Percentiles rank a stretch among this genome's conserved stretches.
Evolutionary conservation across 1,140 invertebrate genomes (phyloP).

Genomic region (Formica selysi): DNA sequence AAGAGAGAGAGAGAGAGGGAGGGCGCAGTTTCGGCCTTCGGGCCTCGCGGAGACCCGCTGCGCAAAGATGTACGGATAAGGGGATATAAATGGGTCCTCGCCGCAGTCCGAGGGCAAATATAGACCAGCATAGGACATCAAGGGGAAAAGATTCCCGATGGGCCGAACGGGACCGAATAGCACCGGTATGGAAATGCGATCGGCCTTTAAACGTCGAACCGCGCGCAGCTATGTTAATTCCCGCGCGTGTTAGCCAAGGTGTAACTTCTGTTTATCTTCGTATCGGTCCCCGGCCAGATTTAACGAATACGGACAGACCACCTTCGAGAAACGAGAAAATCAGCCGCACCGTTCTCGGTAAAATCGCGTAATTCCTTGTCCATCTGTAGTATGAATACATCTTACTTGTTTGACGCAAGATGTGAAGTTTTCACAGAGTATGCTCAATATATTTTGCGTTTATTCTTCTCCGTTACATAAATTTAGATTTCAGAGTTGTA

Average conservation of each 20-base stretch:
- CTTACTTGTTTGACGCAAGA: neutral
- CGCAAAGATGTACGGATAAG: slow-evolving; percentile 74
- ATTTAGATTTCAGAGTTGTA: neutral
- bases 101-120: slow-evolving; percentile 78
- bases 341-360: slow-evolving; percentile 9
- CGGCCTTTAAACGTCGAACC: slow-evolving; percentile 81
- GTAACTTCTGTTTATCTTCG: slow-evolving; percentile 85
- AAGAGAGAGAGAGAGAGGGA: neutral
- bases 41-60: slow-evolving; percentile 49
- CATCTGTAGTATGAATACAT: neutral
- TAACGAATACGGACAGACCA: slow-evolving; percentile 83
- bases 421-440: neutral
- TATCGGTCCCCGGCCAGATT: slow-evolving; percentile 79
- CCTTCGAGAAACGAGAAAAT: slow-evolving; percentile 68
- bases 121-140: slow-evolving; percentile 76
- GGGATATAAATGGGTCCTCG: slow-evolving; percentile 74
- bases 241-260: slow-evolving; percentile 83
- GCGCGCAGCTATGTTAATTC: slow-evolving; percentile 84
- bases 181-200: slow-evolving; percentile 85
- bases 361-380: slow-evolving; percentile 20
- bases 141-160: slow-evolving; percentile 70
- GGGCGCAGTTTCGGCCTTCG: slow-evolving; percentile 53
- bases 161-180: slow-evolving; percentile 82
- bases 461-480: neutral
- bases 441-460: no score